phyloP scores from a whole-genome alignment of 2,797 vertebrate genomes.

The Mustela erminea region DNA sequence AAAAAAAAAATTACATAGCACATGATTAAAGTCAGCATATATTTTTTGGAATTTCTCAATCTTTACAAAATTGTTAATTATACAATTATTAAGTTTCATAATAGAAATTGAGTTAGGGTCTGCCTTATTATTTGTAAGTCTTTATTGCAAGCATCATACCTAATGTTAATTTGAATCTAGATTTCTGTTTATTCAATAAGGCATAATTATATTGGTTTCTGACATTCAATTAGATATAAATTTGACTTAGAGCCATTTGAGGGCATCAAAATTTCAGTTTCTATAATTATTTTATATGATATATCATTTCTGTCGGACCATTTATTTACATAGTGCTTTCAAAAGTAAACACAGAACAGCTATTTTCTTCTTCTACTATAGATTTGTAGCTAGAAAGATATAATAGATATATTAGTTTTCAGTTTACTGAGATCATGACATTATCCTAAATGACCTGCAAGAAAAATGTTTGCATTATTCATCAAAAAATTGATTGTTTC shows the following conservation, averaged over 20 bases:
- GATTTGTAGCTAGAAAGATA: background rate
- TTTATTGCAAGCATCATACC: background rate
- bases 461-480: slow-evolving; percentile 22
- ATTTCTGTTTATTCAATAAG: slow-evolving; percentile 59
- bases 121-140: background rate
- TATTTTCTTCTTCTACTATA: slow-evolving; percentile 42
- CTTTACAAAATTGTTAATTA: background rate
- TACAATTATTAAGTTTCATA: background rate
- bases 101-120: background rate
- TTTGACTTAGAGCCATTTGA: slow-evolving; percentile 41
- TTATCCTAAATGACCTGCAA: slow-evolving; percentile 41
- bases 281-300: slow-evolving; percentile 15
- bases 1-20: background rate
- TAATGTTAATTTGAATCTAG: slow-evolving; percentile 50
- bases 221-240: slow-evolving; percentile 47
- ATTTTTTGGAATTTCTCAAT: background rate
- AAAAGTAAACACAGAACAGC: slow-evolving; percentile 31
- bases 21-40: background rate
- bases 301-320: background rate
- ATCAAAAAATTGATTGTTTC: slow-evolving; percentile 39
- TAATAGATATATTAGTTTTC: slow-evolving; percentile 21
- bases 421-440: slow-evolving; percentile 36
- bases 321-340: slow-evolving; percentile 35
- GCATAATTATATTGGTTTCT: slow-evolving; percentile 18
- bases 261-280: slow-evolving; percentile 48